phyloP scores from a whole-genome alignment of 2,888 invertebrate species.

The Rhabditophanes sp. region DNA sequence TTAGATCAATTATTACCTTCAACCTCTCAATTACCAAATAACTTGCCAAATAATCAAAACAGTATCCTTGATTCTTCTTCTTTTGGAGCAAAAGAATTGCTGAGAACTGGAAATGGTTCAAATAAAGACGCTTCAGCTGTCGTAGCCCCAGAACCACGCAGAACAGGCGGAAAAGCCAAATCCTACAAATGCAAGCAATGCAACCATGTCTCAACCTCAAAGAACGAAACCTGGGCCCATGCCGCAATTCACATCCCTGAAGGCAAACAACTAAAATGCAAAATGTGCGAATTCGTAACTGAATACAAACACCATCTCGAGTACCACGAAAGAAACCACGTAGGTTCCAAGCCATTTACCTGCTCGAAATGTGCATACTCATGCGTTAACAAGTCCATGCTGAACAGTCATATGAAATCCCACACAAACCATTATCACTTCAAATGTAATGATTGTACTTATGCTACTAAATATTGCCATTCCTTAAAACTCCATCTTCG shows the following conservation, averaged over 20 bases:
- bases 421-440: slow-evolving; percentile 56
- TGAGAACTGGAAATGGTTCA: slow-evolving; percentile 22
- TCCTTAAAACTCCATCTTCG: slow-evolving; percentile 61
- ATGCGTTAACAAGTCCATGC: slow-evolving; percentile 96
- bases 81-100: slow-evolving; percentile 16
- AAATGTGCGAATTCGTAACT: slow-evolving; percentile 82
- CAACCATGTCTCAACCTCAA: slow-evolving; percentile 65
- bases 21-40: neutral
- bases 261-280: slow-evolving; percentile 73
- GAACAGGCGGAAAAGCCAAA: slow-evolving; percentile 50
- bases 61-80: neutral
- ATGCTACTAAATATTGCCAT: slow-evolving; percentile 93
- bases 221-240: slow-evolving; percentile 83
- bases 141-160: slow-evolving; percentile 11
- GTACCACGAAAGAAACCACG: slow-evolving; percentile 85
- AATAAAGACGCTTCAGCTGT: neutral
- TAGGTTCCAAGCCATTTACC: slow-evolving; percentile 67
- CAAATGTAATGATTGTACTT: slow-evolving; percentile 76
- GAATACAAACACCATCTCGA: slow-evolving; percentile 95
- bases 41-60: neutral
- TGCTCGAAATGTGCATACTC: slow-evolving; percentile 37
- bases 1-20: neutral
- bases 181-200: slow-evolving; percentile 83
- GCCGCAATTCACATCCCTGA: slow-evolving; percentile 70
- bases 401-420: slow-evolving; percentile 89